Evolutionary conservation across 2,797 vertebrate genomes (phyloP).

Genomic region (Psittacula derbiana): DNA sequence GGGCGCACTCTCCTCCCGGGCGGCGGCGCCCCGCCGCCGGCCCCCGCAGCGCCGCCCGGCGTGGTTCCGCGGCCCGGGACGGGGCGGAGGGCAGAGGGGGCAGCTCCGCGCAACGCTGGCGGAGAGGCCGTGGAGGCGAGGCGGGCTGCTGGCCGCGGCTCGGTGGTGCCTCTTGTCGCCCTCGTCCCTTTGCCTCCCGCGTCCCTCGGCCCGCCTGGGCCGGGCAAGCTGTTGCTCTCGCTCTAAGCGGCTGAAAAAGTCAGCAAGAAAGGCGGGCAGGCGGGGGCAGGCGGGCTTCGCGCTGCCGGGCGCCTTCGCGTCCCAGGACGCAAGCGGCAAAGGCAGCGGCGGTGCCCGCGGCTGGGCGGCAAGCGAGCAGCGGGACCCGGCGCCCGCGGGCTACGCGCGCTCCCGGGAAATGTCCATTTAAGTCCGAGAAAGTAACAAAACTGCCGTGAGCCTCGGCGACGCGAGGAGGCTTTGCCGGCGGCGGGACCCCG

Average conservation of each 20-base stretch:
- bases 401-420: constrained; percentile 6
- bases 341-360: neutral
- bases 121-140: neutral
- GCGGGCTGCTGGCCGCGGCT: neutral
- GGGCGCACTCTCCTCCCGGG: neutral
- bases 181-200: neutral
- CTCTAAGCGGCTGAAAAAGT: neutral
- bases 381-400: neutral
- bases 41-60: constrained; percentile 30
- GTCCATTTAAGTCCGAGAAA: constrained; percentile 57
- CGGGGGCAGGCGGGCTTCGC: neutral
- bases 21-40: neutral
- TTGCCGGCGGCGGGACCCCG: neutral
- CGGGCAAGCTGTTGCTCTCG: constrained; percentile 32
- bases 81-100: neutral
- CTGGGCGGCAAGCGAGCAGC: neutral
- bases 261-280: neutral
- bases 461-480: neutral
- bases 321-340: neutral
- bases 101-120: neutral
- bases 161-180: neutral
- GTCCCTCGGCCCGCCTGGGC: neutral
- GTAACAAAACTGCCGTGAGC: constrained; percentile 25
- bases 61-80: constrained; percentile 14
- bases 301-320: neutral